phyloP scores from a whole-genome alignment of 2,797 vertebrate species.

The Petrocephalus sullivani region DNA sequence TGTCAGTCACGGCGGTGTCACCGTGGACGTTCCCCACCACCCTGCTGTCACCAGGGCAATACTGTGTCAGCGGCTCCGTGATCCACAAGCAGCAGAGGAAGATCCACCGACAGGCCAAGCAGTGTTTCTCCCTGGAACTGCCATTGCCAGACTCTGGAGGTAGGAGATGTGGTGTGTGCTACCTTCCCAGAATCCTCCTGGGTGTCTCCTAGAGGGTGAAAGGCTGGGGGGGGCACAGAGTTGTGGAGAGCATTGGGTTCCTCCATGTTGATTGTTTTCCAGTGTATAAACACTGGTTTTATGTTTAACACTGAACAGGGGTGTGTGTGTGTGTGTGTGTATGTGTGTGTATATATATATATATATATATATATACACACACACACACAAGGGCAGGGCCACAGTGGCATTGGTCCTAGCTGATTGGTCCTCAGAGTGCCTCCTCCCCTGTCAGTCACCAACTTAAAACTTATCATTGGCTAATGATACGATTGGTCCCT shows the following conservation, averaged over 20 bases:
- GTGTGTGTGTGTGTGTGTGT: background rate
- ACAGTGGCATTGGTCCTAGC: background rate
- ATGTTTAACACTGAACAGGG: background rate
- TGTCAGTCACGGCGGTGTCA: background rate
- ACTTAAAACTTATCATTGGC: background rate
- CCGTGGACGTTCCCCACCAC: background rate
- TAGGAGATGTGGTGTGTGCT: background rate
- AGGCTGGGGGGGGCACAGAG: background rate
- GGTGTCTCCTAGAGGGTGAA: background rate
- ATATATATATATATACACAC: too few relatives aligned
- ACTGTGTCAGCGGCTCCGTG: constrained; percentile 38
- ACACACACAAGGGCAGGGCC: background rate
- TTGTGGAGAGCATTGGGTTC: background rate
- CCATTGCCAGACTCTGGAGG: background rate
- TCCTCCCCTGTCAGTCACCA: background rate
- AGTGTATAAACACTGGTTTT: background rate
- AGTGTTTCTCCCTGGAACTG: constrained; percentile 25
- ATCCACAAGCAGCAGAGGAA: constrained; percentile 12
- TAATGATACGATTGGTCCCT: background rate
- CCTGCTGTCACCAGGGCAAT: constrained; percentile 21
- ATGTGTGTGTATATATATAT: too few relatives aligned
- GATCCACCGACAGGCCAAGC: background rate
- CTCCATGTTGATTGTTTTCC: background rate
- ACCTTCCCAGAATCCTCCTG: background rate
- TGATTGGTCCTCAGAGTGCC: background rate